A percentile compares a stretch with the other conserved stretches of the same genome.
Evolutionary conservation across 2,797 vertebrate genomes (phyloP).

Genomic region (Danio kyathit): DNA sequence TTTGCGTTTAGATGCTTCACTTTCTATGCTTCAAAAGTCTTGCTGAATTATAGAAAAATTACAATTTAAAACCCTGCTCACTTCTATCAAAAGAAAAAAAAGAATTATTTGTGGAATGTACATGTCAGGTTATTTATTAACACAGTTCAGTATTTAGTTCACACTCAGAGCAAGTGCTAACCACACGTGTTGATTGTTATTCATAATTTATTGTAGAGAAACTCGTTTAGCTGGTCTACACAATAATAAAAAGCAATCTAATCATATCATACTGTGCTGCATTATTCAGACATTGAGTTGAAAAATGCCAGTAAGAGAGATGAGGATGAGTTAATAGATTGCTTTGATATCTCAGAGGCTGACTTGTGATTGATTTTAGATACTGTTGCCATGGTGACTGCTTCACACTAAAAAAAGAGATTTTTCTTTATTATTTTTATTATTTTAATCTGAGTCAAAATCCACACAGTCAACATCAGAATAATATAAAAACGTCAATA

Average conservation of each 20-base stretch:
- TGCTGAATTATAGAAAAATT: conserved; percentile 23
- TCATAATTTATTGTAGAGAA: conserved; percentile 57
- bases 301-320: conserved; percentile 9
- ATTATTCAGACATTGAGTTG: conserved; percentile 23
- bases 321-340: background rate
- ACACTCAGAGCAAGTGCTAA: conserved; percentile 8
- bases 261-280: background rate
- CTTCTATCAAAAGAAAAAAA: background rate
- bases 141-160: conserved; percentile 9
- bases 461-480: background rate
- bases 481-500: background rate
- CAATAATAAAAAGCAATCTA: conserved; percentile 35
- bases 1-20: too few species aligned
- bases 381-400: conserved; percentile 57
- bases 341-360: conserved; percentile 8
- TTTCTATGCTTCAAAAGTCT: conserved; percentile 1
- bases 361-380: conserved; percentile 49
- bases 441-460: background rate
- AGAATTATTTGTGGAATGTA: background rate
- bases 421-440: background rate
- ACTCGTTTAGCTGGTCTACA: conserved; percentile 28
- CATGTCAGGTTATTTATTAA: conserved; percentile 54
- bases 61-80: conserved; percentile 10
- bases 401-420: conserved; percentile 3
- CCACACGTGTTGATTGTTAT: conserved; percentile 23